Conservation (phyloP, 2,797 vertebrate genomes). For the Neoniphon sammara region DNA sequence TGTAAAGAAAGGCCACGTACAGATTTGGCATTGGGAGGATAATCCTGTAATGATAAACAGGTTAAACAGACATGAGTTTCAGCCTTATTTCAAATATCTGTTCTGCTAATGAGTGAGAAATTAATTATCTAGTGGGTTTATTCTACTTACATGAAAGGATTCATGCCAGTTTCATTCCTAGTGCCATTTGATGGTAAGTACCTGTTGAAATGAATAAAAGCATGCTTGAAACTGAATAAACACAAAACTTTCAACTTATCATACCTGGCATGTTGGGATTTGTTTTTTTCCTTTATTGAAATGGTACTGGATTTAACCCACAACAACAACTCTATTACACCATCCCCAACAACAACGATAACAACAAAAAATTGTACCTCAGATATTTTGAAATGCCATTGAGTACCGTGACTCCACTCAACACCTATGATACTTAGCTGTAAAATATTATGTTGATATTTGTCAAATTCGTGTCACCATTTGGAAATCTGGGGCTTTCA, state of each 20-base stretch:
- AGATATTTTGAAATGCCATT: too few species aligned
- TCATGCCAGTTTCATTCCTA: not conserved
- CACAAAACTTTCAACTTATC: not conserved
- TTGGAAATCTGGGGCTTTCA: not conserved
- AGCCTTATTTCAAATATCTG: not conserved
- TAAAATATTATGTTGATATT: not conserved
- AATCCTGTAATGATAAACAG: not conserved
- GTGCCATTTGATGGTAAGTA: not conserved
- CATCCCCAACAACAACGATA: not conserved
- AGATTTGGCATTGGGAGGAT: not conserved
- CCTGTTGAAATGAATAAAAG: not conserved
- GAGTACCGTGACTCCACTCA: too few species aligned
- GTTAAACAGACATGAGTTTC: not conserved
- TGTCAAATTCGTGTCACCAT: too few species aligned
- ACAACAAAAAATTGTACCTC: too few species aligned
- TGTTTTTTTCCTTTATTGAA: too few species aligned
- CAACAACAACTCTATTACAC: not conserved
- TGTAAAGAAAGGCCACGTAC: slow-evolving; percentile 1
- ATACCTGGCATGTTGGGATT: not conserved
- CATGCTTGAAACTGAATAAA: too few species aligned
- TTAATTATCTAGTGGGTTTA: not conserved
- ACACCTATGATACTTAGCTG: too few species aligned
- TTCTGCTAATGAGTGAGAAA: too few species aligned
- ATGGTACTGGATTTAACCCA: not conserved
- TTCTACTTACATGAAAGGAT: not conserved